Conservation (phyloP, 2,888 invertebrate genomes). For the Trypoxylon attenuatum region DNA sequence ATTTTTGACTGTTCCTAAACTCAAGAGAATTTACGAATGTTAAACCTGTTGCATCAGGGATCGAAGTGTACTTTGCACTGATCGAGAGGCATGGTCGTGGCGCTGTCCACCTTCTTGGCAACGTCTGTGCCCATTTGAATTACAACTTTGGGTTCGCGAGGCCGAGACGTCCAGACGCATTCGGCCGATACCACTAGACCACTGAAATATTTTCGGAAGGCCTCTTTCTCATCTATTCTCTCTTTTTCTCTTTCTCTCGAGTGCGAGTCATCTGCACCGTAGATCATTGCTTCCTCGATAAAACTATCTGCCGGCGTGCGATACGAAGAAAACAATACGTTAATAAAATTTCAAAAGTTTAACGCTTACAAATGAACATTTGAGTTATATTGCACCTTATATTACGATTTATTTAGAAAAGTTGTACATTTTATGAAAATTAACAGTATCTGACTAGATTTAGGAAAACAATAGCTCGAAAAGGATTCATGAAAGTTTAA, state of each 20-base stretch:
- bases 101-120: slow-evolving; percentile 17
- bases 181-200: background rate
- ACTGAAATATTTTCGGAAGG: slow-evolving; percentile 16
- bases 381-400: no score
- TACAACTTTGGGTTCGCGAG: slow-evolving; percentile 16
- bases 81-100: background rate
- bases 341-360: no score
- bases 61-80: slow-evolving; percentile 24
- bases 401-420: no score
- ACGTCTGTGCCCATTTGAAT: slow-evolving; percentile 24
- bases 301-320: background rate
- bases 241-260: background rate
- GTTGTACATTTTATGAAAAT: no score
- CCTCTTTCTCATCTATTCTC: background rate
- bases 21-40: no score
- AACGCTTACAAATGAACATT: no score
- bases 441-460: no score
- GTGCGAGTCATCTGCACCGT: background rate
- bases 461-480: no score
- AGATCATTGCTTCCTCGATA: slow-evolving; percentile 2
- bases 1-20: no score
- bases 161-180: background rate
- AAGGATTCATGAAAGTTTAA: no score
- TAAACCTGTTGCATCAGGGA: slow-evolving; percentile 34
- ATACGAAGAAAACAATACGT: background rate